Evolutionary conservation across 2,888 invertebrate genomes (phyloP).

Genomic region (Leptopilina myrica): DNA sequence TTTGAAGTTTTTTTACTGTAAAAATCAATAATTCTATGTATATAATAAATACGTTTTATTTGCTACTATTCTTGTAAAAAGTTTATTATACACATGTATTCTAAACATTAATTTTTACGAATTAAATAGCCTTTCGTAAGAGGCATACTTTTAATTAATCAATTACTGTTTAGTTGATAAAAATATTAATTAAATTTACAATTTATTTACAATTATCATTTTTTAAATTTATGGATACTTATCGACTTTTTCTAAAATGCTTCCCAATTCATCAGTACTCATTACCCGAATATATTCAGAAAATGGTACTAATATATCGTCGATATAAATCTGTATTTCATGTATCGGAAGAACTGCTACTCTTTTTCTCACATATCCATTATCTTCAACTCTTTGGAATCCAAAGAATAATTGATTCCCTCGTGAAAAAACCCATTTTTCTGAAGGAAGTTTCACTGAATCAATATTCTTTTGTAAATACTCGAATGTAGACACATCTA

Average conservation of each 20-base stretch:
- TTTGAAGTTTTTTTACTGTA: no score
- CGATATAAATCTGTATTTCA: not conserved
- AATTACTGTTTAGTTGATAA: no score
- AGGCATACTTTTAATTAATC: no score
- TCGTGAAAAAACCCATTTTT: not conserved
- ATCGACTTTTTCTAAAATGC: not conserved
- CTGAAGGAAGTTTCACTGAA: not conserved
- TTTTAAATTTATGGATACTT: not conserved
- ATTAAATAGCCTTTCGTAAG: no score
- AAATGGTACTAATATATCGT: not conserved
- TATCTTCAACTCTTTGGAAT: not conserved
- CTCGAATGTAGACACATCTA: not conserved
- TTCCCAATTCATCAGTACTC: not conserved
- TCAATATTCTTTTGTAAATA: not conserved
- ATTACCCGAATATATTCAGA: not conserved
- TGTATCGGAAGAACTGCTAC: not conserved
- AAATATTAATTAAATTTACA: no score
- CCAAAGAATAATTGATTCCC: not conserved
- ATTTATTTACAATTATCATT: no score
- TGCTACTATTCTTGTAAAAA: no score
- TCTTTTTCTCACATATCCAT: not conserved
- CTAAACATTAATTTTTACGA: no score
- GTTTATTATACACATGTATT: no score
- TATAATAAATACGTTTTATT: no score
- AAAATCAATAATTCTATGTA: no score